These are phyloP conservation scores for Triplophysa bombifrons DNA, from an alignment of 2,797 vertebrate species.

Conservation along the genomic window DNA sequence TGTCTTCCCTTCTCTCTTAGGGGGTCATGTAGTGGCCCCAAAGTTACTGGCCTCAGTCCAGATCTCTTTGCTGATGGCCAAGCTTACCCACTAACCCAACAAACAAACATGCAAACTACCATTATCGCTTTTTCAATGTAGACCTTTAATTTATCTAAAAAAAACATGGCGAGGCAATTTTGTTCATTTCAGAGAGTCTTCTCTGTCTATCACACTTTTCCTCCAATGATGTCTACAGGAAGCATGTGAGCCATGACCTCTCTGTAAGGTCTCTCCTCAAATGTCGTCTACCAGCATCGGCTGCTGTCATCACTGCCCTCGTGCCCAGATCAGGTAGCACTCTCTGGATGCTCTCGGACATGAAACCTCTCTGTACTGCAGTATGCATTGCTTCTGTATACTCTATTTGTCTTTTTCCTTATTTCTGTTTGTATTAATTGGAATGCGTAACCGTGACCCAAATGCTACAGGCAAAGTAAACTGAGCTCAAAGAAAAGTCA, in stretches of 20 bases:
- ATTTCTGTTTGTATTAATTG: neutral
- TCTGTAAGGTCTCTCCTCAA: constrained; percentile 68
- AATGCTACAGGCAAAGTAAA: constrained; percentile 15
- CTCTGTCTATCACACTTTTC: neutral
- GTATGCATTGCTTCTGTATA: constrained; percentile 6
- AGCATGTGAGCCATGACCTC: constrained; percentile 59
- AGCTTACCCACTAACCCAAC: neutral
- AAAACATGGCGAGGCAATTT: neutral
- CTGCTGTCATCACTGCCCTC: constrained; percentile 63
- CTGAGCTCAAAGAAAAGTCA: constrained; percentile 7
- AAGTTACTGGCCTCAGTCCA: neutral
- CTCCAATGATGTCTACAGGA: neutral
- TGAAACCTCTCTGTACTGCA: neutral
- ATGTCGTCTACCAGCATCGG: constrained; percentile 73
- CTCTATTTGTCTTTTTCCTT: neutral
- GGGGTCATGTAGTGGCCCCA: neutral
- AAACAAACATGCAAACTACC: constrained; percentile 3
- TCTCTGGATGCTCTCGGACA: constrained; percentile 60
- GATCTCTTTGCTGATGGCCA: neutral
- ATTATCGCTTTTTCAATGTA: neutral
- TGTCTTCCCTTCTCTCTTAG: neutral
- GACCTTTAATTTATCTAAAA: neutral
- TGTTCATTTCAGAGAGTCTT: constrained; percentile 12
- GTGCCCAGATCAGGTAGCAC: constrained; percentile 68
- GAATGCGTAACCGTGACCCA: neutral